Conservation (phyloP, 2,888 invertebrate species). For the Myopa testacea region DNA sequence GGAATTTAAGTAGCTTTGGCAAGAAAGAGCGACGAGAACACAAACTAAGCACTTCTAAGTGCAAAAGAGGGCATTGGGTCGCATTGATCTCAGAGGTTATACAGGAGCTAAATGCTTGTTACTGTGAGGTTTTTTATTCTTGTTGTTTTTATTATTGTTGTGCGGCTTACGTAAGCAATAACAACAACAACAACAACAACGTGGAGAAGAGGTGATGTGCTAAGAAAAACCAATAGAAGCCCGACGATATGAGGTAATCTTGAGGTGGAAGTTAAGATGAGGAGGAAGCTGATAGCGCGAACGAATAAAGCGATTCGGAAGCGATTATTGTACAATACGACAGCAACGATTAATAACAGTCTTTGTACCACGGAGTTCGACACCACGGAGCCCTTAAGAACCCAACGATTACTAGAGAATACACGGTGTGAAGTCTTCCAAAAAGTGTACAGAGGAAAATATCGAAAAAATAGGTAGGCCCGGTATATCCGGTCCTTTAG, state of each 20-base stretch:
- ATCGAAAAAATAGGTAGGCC: too few species aligned
- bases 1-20: constrained; percentile 29
- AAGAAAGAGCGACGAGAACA: neutral
- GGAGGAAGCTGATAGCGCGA: neutral
- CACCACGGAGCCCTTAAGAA: too few species aligned
- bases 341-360: neutral
- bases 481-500: too few species aligned
- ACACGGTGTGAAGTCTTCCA: too few species aligned
- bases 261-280: too few species aligned
- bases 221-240: constrained; percentile 18
- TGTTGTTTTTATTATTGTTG: too few species aligned
- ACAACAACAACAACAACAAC: neutral
- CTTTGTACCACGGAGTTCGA: too few species aligned
- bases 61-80: constrained; percentile 34
- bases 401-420: too few species aligned
- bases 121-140: neutral
- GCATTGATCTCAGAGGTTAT: constrained; percentile 28
- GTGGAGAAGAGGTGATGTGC: neutral
- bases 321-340: neutral
- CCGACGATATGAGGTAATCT: constrained; percentile 14
- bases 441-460: too few species aligned
- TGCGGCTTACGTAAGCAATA: constrained; percentile 5
- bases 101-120: neutral
- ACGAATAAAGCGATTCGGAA: neutral
- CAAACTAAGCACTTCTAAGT: constrained; percentile 17